Evolutionary conservation across 2,888 invertebrate species (phyloP), one percentile per base, ranked within the genome.

Genomic region (Petrophora chlorosata): DNA sequence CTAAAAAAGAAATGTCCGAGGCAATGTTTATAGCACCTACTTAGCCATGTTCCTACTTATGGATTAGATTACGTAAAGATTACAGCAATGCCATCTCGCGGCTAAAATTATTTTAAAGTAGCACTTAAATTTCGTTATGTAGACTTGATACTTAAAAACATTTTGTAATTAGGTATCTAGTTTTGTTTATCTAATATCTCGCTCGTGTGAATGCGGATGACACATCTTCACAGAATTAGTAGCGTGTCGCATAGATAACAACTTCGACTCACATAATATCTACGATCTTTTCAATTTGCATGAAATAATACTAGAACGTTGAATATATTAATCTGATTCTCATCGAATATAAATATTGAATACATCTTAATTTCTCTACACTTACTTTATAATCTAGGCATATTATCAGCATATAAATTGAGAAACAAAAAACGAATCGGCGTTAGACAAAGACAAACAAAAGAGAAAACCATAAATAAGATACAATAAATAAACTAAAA

Each of bases 1-100:
- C 69, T 64, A 62, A 65, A 61, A 56, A 63, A 65, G 65, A 68
- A 59, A 49, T 47, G 61, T 53, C 57, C 53, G 56, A 48, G 40
- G 39, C 56, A 56, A 45, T 56, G 58, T 61, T 58, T 61, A 61
- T 56, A 52, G 60, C 58, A 48, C 53, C 59, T 59, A 56, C 59
- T 56, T 59, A 59, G 59, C 50, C 52, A 46, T 55, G 43, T 47
- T 41, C 29, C 51, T 52, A 46, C 56, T 58, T 53, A n/a, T n/a
- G 58, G 58, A 56, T 58, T 53, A 46, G 33, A 49, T 53, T 51
- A 59, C 59, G 36, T 35, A 49, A 38, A 54, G 46, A 40, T 53
- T 39, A 46, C 33, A 32, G 36, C 22, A 12, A 22, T 46, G 34
- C 14, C 19, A 43, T 33, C 33, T 22, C 3, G 8, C 3, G 8